These are phyloP conservation scores for Drosophila oshimai DNA, from an alignment of 1,140 invertebrate genomes.

Conservation along the genomic window DNA sequence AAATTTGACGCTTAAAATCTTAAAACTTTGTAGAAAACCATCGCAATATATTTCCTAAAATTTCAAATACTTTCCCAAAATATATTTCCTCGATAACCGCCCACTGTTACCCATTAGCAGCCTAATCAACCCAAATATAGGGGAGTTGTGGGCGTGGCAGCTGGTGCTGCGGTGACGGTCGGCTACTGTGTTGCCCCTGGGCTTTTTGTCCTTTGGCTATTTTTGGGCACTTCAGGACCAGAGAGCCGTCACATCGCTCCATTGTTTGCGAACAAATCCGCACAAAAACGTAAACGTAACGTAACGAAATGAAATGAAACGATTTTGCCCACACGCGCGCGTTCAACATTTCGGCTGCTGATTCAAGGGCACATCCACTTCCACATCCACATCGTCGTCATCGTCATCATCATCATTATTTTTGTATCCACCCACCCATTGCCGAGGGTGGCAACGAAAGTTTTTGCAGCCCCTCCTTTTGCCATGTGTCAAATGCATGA, in stretches of 20 bases:
- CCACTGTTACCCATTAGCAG: neutral
- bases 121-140: conserved; percentile 20
- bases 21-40: too few species aligned
- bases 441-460: conserved; percentile 25
- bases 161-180: neutral
- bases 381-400: neutral
- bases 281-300: conserved; percentile 32
- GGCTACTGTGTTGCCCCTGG: neutral
- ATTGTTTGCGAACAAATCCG: conserved; percentile 33
- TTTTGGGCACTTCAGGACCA: conserved; percentile 7
- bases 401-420: conserved; percentile 36
- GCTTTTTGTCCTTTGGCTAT: conserved; percentile 36
- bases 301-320: conserved; percentile 33
- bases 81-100: neutral
- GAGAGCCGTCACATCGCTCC: neutral
- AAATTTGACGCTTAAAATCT: too few species aligned
- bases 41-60: too few species aligned
- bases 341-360: conserved; percentile 12
- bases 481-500: conserved; percentile 73
- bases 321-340: conserved; percentile 25
- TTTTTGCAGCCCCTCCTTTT: conserved; percentile 20
- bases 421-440: conserved; percentile 9
- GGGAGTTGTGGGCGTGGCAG: conserved; percentile 1
- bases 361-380: conserved; percentile 62
- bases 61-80: too few species aligned